A percentile compares a stretch with the other conserved stretches of the same genome.
Conservation (phyloP, 2,113 vertebrate species). For the Martes martes region DNA sequence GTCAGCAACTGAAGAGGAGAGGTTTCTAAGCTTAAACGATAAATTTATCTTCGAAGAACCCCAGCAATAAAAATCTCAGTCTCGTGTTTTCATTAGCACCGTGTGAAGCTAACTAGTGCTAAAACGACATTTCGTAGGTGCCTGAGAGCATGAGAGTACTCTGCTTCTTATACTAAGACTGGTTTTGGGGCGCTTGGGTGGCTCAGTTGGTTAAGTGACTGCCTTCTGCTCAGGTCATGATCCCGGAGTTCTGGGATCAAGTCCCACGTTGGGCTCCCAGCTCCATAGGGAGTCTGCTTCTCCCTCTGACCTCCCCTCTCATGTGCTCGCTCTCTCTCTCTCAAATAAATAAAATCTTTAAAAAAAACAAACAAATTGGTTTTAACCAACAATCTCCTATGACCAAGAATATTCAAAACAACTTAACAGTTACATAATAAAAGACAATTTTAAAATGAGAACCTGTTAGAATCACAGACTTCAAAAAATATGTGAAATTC, state of each 20-base stretch:
- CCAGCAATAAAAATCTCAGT: not conserved
- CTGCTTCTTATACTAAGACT: not conserved
- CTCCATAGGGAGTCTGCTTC: no score
- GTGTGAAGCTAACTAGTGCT: not conserved
- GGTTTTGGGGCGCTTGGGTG: no score
- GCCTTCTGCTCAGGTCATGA: no score
- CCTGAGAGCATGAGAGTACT: not conserved
- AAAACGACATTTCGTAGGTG: not conserved
- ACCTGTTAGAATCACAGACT: not conserved
- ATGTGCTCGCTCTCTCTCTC: no score
- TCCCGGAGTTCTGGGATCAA: no score
- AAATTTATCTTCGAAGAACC: not conserved
- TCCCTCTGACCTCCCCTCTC: no score
- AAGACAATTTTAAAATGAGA: not conserved
- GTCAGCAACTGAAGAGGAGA: accelerated
- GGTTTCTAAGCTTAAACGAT: not conserved
- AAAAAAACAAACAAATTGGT: no score
- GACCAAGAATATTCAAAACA: not conserved
- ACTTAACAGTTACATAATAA: not conserved
- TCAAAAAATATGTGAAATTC: not conserved
- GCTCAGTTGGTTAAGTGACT: no score
- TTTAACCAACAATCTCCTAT: not conserved
- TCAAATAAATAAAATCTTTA: no score
- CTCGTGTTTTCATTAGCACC: not conserved
- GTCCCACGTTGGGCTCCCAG: no score